Percentiles rank a stretch among this genome's conserved stretches.
Conservation (phyloP, 2,113 vertebrate species). For the Campylorhamphus procurvoides region DNA sequence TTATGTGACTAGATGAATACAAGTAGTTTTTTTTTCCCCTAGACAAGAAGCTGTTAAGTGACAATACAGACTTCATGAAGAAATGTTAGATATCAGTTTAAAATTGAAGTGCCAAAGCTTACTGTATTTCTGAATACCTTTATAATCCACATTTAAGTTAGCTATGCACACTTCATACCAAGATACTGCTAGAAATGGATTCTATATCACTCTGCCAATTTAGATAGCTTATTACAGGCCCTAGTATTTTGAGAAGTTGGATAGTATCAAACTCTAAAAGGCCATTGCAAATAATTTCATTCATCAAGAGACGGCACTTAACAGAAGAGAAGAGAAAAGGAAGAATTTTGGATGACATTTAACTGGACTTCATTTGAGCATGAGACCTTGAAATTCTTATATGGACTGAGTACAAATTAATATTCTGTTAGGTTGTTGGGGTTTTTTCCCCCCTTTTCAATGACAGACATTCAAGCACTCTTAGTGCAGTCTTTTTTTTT, state of each 20-base stretch:
- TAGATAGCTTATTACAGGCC: conserved; percentile 9
- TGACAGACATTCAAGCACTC: background rate
- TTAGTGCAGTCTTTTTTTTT: background rate
- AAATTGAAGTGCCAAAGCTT: background rate
- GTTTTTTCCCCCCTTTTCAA: background rate
- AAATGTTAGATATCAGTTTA: background rate
- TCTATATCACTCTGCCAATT: background rate
- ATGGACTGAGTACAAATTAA: conserved; percentile 8
- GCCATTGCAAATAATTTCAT: conserved; percentile 39
- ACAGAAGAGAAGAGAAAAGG: conserved; percentile 23
- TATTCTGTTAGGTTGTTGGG: conserved; percentile 2
- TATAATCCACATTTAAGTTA: background rate
- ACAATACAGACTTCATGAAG: background rate
- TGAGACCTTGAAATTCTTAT: conserved; percentile 39
- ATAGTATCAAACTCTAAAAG: conserved; percentile 32
- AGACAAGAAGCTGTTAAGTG: background rate
- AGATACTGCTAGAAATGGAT: conserved; percentile 6
- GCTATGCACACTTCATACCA: background rate
- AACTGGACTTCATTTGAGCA: conserved; percentile 30
- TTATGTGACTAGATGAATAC: background rate
- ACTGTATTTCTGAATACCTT: background rate
- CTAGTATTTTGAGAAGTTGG: background rate
- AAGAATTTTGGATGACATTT: conserved; percentile 57
- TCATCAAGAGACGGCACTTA: conserved; percentile 23
- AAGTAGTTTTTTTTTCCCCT: background rate